phyloP scores from a whole-genome alignment of 2,113 vertebrate species.

The Notarius quadriscutis region DNA sequence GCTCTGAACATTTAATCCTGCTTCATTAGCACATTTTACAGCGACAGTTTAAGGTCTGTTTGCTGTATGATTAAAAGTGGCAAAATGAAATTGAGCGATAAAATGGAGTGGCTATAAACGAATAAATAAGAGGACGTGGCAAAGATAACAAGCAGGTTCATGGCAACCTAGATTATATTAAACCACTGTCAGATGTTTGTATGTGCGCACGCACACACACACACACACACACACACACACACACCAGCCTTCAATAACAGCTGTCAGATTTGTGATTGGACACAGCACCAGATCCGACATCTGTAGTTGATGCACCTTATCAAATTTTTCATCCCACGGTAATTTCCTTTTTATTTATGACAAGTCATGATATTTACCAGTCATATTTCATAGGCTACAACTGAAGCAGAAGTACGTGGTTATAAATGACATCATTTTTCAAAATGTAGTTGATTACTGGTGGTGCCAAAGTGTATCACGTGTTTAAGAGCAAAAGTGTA shows the following conservation, averaged over 20 bases:
- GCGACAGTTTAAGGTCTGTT: constrained; percentile 45
- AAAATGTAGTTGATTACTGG: neutral
- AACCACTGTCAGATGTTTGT: neutral
- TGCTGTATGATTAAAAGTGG: constrained; percentile 48
- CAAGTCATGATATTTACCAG: neutral
- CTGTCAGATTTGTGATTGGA: neutral
- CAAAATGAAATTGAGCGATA: constrained; percentile 26
- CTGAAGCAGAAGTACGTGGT: neutral
- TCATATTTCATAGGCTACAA: neutral
- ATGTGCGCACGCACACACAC: too few species aligned
- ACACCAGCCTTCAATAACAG: neutral
- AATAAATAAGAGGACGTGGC: constrained; percentile 19
- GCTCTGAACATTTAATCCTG: constrained; percentile 23
- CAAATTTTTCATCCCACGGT: neutral
- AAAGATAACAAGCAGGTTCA: constrained; percentile 54
- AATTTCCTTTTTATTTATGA: neutral
- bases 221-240: too few species aligned
- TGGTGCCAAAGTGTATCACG: neutral
- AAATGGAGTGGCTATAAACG: constrained; percentile 36
- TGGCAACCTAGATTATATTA: constrained; percentile 28
- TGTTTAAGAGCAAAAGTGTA: neutral
- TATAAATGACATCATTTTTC: neutral
- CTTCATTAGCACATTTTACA: constrained; percentile 64
- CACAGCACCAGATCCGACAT: neutral
- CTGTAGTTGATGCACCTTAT: neutral